phyloP scores from a whole-genome alignment of 2,797 vertebrate genomes.

The Myotis vivesi region DNA sequence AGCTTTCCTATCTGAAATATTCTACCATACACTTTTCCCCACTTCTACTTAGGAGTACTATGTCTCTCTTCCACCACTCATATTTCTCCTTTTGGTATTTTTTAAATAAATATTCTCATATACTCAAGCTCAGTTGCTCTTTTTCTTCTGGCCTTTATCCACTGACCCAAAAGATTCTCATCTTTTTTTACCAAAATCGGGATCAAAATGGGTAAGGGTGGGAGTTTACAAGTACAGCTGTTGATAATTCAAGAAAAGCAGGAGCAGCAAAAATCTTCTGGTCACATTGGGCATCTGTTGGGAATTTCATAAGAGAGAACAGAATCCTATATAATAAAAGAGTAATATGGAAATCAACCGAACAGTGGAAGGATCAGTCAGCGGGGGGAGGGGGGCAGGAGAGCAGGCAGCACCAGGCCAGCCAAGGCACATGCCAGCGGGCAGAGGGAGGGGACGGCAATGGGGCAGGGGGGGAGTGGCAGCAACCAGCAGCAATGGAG shows the following conservation, averaged over 20 bases:
- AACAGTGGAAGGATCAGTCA: too few relatives aligned
- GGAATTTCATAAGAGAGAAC: background rate
- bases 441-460: too few relatives aligned
- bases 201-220: background rate
- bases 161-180: background rate
- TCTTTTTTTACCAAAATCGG: background rate
- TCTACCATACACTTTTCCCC: background rate
- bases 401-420: too few relatives aligned
- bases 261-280: background rate
- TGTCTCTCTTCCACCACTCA: background rate
- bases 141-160: background rate
- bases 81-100: background rate
- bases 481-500: too few relatives aligned
- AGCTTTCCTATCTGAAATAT: background rate
- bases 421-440: too few relatives aligned
- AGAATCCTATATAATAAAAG: too few relatives aligned
- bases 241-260: background rate
- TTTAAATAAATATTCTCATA: background rate
- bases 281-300: background rate
- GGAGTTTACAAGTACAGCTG: background rate
- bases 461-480: too few relatives aligned
- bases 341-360: too few relatives aligned
- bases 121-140: background rate
- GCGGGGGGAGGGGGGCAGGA: rapidly evolving
- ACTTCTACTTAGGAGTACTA: background rate